phyloP scores from a whole-genome alignment of 1,140 invertebrate species.

The Steinernema khuongi region DNA sequence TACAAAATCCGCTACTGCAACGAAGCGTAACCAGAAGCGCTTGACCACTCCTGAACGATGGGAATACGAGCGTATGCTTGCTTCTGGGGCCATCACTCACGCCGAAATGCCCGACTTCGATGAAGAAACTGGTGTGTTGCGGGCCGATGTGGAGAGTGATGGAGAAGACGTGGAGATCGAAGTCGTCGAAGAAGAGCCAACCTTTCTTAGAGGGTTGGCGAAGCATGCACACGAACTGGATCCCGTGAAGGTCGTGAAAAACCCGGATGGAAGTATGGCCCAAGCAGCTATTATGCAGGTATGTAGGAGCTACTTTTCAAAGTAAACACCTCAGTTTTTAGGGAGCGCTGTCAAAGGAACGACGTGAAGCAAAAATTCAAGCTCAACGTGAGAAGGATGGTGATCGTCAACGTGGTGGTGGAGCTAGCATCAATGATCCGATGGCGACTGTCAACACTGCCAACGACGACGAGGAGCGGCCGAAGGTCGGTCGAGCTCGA shows the following conservation, averaged over 20 bases:
- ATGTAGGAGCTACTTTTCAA: no score
- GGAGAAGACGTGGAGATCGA: conserved; percentile 99
- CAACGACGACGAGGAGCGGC: conserved; percentile 44
- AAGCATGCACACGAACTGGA: conserved; percentile 75
- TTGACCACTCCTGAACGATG: conserved; percentile 88
- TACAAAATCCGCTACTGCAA: conserved; percentile 63
- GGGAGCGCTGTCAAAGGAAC: conserved; percentile 89
- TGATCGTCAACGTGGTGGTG: conserved; percentile 66
- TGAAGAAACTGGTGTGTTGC: conserved; percentile 62
- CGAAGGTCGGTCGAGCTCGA: conserved; percentile 19
- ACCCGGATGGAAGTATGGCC: conserved; percentile 93
- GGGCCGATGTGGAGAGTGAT: conserved; percentile 65
- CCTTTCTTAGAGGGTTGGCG: conserved; percentile 75
- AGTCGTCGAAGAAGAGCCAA: conserved; percentile 93
- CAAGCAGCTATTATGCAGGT: conserved; percentile 97
- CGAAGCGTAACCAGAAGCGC: conserved; percentile 65
- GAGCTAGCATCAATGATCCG: background rate
- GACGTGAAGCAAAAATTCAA: conserved; percentile 67
- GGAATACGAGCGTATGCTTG: conserved; percentile 65
- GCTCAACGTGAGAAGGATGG: conserved; percentile 65
- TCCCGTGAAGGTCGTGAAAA: conserved; percentile 93
- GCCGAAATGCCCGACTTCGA: conserved; percentile 64
- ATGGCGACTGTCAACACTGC: background rate
- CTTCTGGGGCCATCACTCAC: conserved; percentile 59
- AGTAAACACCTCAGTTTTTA: background rate